phyloP scores from a whole-genome alignment of 2,797 vertebrate species.

The Liparis tanakae region DNA sequence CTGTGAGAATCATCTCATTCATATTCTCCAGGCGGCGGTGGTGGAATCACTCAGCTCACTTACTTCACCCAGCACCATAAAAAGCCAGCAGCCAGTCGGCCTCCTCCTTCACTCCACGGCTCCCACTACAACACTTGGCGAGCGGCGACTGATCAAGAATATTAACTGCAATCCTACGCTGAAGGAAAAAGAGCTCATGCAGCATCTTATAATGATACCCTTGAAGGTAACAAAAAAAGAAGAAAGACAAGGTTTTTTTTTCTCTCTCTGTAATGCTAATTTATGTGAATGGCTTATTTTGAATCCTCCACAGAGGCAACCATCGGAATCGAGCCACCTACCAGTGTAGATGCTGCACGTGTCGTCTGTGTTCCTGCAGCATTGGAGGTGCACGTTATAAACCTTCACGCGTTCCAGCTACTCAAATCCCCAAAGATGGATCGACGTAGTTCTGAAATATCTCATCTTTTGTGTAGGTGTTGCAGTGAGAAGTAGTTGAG shows the following conservation, averaged over 20 bases:
- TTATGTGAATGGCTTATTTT: conserved; percentile 31
- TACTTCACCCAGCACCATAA: conserved; percentile 64
- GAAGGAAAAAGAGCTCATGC: background rate
- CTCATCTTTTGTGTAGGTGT: background rate
- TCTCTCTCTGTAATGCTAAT: conserved; percentile 31
- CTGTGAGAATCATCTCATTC: conserved; percentile 66
- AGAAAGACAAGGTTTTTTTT: background rate
- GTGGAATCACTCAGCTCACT: conserved; percentile 58
- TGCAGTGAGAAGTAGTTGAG: too few relatives aligned
- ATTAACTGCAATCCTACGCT: conserved; percentile 43
- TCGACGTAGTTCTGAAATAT: background rate
- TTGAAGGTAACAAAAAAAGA: conserved; percentile 21
- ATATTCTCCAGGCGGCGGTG: conserved; percentile 58
- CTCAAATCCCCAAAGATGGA: background rate
- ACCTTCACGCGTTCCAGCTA: background rate
- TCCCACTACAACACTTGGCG: conserved; percentile 63
- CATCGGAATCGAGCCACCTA: background rate
- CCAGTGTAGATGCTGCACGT: conserved; percentile 1
- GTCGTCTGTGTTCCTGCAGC: background rate
- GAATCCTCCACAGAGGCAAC: conserved; percentile 24
- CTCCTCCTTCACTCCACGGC: conserved; percentile 63
- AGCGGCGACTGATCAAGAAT: conserved; percentile 54
- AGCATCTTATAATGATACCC: conserved; percentile 31
- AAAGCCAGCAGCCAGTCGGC: conserved; percentile 55
- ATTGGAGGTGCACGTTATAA: background rate